Evolutionary conservation across 2,888 invertebrate genomes (phyloP), one percentile per base, ranked within the genome.

Genomic region (Myopa testacea): DNA sequence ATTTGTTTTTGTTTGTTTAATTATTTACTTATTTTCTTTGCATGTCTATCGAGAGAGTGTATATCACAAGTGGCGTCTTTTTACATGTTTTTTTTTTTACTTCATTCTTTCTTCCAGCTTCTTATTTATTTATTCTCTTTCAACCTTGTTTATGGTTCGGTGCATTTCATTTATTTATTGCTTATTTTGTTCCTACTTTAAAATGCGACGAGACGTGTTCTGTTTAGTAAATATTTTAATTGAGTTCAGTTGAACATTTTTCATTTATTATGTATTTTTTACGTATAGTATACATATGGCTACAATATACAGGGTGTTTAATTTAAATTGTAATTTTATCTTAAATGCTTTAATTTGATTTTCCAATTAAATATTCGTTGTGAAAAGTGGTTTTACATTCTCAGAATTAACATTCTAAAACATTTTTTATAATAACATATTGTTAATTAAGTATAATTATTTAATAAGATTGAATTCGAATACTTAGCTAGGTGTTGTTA

Each of bases 141-240:
- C 45, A 26, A 19, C 34, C 7, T 45, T 52, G 6, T 69, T 69
- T 65, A 37, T 37, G 37, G 37, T 55, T 65, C 37, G 26, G 3
- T 50, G n/a, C 69, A 26, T 50, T 69, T 60, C 0, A 8, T 60
- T 60, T 50, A 4, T 50, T 50, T 69, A 50, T 19, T 69, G 69
- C 26, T 50, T 69, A 10, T 14, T 69, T 50, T 52, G 45, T 34
- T 37, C 14, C 14, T 45, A 40, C 19, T 63, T 19, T 45, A 50
- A 40, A 65, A 63, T 63, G 63, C 65, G 62, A 34, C 34, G 26
- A 40, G 62, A 62, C 65, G 63, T 75, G 34, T 52, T 67, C 10
- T 52, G 55, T 37, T 63, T 45, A 55, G 12, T 50, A 55, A 38
- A 63, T 8, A 50, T n/a, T 63, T 50, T 74, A 16, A 37, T 45